A percentile compares a stretch with the other conserved stretches of the same genome.
These are phyloP conservation scores for Brienomyrus longianalis DNA, from an alignment of 2,113 vertebrate genomes.

Conservation along the genomic window DNA sequence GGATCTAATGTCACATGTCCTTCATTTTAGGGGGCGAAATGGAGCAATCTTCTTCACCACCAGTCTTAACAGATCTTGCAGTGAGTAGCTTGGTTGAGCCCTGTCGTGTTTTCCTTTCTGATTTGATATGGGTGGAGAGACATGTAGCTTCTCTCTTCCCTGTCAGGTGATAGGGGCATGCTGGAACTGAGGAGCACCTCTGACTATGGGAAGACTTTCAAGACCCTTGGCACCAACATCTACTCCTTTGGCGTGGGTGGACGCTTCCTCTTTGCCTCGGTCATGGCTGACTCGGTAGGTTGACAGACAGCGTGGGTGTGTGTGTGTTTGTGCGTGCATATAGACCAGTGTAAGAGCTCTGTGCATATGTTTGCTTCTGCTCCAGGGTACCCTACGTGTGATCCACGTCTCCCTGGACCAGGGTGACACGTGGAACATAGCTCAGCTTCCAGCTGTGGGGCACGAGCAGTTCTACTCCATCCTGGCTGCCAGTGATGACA, in stretches of 20 bases:
- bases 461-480: conserved; percentile 96
- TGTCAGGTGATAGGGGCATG: conserved; percentile 68
- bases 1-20: conserved; percentile 20
- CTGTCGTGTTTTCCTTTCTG: background rate
- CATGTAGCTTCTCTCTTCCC: background rate
- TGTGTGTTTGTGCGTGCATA: background rate
- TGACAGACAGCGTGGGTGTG: background rate
- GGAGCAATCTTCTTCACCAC: conserved; percentile 72
- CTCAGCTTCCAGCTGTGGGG: conserved; percentile 83
- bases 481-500: conserved; percentile 77
- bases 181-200: conserved; percentile 70
- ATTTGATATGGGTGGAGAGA: background rate
- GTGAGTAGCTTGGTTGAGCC: conserved; percentile 62
- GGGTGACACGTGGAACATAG: conserved; percentile 83
- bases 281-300: conserved; percentile 78
- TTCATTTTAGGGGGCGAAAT: conserved; percentile 61
- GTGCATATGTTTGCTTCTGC: background rate
- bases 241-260: conserved; percentile 86
- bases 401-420: conserved; percentile 81
- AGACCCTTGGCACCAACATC: conserved; percentile 72
- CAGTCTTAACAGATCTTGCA: conserved; percentile 72
- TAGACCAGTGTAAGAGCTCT: background rate
- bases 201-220: conserved; percentile 70
- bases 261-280: conserved; percentile 84
- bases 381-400: conserved; percentile 67